Evolutionary conservation across 2,113 vertebrate genomes (phyloP).

Genomic region (Orcinus orca): DNA sequence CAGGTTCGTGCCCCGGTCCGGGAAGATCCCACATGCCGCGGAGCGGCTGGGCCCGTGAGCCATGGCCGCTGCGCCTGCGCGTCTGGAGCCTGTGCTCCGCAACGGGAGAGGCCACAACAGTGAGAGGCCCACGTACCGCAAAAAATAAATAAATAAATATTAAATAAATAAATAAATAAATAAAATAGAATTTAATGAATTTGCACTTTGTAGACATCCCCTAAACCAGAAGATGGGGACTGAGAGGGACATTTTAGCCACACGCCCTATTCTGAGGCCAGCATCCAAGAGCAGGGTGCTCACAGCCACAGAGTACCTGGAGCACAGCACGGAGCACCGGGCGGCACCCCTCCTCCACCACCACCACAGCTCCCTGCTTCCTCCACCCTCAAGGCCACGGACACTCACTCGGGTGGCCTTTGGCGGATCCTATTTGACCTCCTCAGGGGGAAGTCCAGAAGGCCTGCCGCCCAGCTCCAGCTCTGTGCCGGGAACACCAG

Average conservation of each 20-base stretch:
- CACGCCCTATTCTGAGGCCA: background rate
- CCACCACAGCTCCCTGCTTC: background rate
- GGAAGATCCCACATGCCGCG: background rate
- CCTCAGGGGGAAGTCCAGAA: background rate
- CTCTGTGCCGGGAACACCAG: background rate
- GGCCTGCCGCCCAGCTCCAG: background rate
- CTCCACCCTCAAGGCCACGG: background rate
- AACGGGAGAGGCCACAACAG: too few relatives aligned
- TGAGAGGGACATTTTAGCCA: background rate
- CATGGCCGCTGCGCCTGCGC: too few relatives aligned
- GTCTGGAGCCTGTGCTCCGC: too few relatives aligned
- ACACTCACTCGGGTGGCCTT: background rate
- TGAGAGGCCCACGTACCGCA: too few relatives aligned
- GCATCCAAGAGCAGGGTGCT: background rate
- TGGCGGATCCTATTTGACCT: background rate
- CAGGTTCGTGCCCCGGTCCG: fast-evolving
- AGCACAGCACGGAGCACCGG: too few relatives aligned
- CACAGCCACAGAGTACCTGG: background rate
- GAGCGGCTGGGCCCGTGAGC: too few relatives aligned
- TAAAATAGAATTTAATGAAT: background rate
- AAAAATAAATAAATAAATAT: too few relatives aligned
- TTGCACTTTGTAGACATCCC: background rate
- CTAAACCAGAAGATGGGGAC: background rate
- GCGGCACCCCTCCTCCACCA: fast-evolving
- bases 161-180: too few relatives aligned